Percentiles rank a stretch among this genome's conserved stretches.
Evolutionary conservation across 2,113 vertebrate genomes (phyloP).

Genomic region (Lepidothrix coronata): DNA sequence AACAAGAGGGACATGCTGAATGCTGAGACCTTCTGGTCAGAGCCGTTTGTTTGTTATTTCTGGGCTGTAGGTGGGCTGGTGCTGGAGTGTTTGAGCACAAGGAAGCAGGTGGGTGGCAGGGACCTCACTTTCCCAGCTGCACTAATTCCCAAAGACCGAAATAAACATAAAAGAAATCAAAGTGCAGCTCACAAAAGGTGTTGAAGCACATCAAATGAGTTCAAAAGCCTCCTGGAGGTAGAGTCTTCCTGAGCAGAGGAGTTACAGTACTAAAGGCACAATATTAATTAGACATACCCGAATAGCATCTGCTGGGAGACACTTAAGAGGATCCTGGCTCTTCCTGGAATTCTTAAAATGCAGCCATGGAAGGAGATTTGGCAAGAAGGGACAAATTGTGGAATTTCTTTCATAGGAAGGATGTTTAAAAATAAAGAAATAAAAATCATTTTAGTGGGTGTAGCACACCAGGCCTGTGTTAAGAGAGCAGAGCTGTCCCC

Average conservation of each 20-base stretch:
- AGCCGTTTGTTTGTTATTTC: constrained; percentile 33
- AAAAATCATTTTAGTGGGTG: background rate
- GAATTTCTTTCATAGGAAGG: background rate
- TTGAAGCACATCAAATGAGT: background rate
- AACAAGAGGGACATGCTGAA: background rate
- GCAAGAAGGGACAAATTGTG: background rate
- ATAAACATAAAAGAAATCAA: constrained; percentile 10
- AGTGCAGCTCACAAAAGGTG: background rate
- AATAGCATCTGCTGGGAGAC: background rate
- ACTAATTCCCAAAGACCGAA: background rate
- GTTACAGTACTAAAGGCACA: background rate
- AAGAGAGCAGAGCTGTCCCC: background rate
- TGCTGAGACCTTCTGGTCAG: constrained; percentile 20
- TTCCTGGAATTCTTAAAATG: background rate
- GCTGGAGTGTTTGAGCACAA: background rate
- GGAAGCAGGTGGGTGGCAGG: constrained; percentile 11
- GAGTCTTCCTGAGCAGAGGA: background rate
- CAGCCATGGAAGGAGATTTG: background rate
- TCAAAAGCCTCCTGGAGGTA: background rate
- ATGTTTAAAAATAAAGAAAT: background rate
- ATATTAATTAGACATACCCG: background rate
- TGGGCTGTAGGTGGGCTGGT: constrained; percentile 26
- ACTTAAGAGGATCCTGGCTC: background rate
- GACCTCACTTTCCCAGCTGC: background rate
- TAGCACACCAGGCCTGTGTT: background rate